Evolutionary conservation across 2,888 invertebrate genomes (phyloP).

Genomic region (Zelleria hepariella): DNA sequence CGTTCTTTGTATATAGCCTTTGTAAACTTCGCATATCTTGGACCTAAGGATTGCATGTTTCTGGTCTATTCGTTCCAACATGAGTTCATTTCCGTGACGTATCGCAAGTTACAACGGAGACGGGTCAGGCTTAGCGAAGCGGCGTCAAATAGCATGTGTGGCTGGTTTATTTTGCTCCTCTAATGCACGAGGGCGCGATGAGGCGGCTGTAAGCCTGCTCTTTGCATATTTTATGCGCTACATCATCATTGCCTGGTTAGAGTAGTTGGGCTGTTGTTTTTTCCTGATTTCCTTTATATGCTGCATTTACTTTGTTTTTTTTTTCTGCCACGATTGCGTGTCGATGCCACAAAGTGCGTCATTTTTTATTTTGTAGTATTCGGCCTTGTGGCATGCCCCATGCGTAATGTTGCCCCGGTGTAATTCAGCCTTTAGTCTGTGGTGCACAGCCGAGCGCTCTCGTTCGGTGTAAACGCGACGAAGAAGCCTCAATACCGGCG

Average conservation of each 20-base stretch:
- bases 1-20: too few relatives aligned
- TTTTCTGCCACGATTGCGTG: too few relatives aligned
- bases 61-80: neutral
- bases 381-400: too few relatives aligned
- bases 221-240: neutral
- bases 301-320: too few relatives aligned
- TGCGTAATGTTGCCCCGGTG: too few relatives aligned
- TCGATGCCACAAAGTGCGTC: too few relatives aligned
- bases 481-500: neutral
- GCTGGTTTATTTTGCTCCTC: slow-evolving; percentile 36
- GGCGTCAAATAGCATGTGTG: slow-evolving; percentile 32
- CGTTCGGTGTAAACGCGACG: neutral
- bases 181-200: slow-evolving; percentile 44
- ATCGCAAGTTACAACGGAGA: slow-evolving; percentile 20
- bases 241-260: neutral
- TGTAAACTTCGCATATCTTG: too few relatives aligned
- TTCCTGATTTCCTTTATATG: neutral
- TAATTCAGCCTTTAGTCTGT: too few relatives aligned
- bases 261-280: neutral
- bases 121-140: slow-evolving; percentile 33
- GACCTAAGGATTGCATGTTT: too few relatives aligned
- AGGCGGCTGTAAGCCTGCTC: slow-evolving; percentile 9
- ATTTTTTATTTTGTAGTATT: too few relatives aligned
- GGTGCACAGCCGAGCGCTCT: neutral
- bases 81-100: neutral